These are phyloP conservation scores for Euphydryas editha DNA, from an alignment of 2,888 invertebrate genomes.

Conservation along the genomic window DNA sequence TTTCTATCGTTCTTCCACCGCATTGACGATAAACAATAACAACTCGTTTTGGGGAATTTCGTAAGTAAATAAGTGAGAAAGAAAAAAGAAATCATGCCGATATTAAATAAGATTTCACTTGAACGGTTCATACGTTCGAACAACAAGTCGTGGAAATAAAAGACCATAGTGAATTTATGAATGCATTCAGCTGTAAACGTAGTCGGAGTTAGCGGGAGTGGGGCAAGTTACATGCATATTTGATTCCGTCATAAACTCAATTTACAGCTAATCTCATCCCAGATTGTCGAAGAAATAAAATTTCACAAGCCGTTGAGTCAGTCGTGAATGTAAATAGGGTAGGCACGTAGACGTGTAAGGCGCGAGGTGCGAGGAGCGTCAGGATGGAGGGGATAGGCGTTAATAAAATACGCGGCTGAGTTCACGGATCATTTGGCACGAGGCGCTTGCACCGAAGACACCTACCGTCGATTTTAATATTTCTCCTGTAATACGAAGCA, in stretches of 20 bases:
- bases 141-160: conserved; percentile 63
- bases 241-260: conserved; percentile 81
- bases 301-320: conserved; percentile 75
- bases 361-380: conserved; percentile 27
- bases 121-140: conserved; percentile 59
- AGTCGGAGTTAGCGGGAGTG: conserved; percentile 41
- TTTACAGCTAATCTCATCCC: conserved; percentile 82
- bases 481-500: conserved; percentile 21
- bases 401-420: conserved; percentile 60
- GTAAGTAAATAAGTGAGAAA: conserved; percentile 4
- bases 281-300: conserved; percentile 83
- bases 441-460: conserved; percentile 51
- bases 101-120: conserved; percentile 47
- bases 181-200: conserved; percentile 66
- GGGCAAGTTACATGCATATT: conserved; percentile 67
- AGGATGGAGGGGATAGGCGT: conserved; percentile 56
- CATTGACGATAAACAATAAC: neutral
- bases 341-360: conserved; percentile 38
- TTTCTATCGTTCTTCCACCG: neutral
- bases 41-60: neutral
- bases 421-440: conserved; percentile 71
- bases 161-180: conserved; percentile 43
- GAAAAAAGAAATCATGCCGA: conserved; percentile 2
- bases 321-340: conserved; percentile 74
- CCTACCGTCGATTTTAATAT: conserved; percentile 37